A percentile compares a stretch with the other conserved stretches of the same genome.
Evolutionary conservation across 2,797 vertebrate species (phyloP).

Genomic region (Intellagama lesueurii): DNA sequence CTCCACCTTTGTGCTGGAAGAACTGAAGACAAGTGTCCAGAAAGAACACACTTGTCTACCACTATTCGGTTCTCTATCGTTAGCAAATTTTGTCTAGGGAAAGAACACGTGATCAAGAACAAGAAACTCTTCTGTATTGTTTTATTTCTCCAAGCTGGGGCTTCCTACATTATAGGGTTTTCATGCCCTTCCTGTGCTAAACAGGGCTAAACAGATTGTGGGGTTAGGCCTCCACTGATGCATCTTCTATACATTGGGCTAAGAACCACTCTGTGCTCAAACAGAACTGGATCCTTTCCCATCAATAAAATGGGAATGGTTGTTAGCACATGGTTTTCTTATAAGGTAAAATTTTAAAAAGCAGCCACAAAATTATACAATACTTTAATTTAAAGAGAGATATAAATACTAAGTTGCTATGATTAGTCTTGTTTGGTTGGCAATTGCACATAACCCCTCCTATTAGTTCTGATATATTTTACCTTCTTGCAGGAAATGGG

Average conservation of each 20-base stretch:
- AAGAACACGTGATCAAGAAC: not conserved
- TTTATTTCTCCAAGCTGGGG: not conserved
- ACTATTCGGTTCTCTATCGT: fast-evolving
- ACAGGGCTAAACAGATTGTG: not conserved
- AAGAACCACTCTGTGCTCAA: not conserved
- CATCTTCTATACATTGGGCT: not conserved
- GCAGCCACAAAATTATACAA: too few species aligned
- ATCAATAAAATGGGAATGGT: not conserved
- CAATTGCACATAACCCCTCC: not conserved
- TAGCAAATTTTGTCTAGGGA: not conserved
- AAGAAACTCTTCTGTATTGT: not conserved
- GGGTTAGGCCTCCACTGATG: not conserved
- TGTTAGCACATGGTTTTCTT: not conserved
- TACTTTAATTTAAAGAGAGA: too few species aligned
- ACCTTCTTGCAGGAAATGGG: not conserved
- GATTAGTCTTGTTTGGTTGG: too few species aligned
- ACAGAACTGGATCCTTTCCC: not conserved
- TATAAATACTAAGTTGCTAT: too few species aligned
- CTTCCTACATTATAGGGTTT: not conserved
- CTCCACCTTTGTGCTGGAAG: fast-evolving
- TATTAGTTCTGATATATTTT: not conserved
- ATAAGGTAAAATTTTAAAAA: not conserved
- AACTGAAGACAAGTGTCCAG: fast-evolving
- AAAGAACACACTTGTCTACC: not conserved
- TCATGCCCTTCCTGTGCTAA: not conserved